Conservation (phyloP, 2,797 vertebrate species). For the Eulemur rubriventer region DNA sequence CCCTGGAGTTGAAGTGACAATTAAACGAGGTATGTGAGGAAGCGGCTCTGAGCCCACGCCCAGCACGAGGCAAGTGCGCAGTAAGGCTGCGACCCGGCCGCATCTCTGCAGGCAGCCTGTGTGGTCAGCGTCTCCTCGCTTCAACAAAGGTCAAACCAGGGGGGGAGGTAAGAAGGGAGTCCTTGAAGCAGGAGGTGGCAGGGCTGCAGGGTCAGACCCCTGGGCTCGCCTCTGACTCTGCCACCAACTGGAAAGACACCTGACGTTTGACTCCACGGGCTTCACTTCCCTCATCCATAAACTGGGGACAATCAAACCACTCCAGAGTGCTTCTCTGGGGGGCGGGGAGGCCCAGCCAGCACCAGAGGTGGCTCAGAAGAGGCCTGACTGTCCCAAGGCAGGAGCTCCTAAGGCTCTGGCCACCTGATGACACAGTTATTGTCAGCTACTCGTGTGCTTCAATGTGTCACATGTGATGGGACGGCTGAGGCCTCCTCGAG, state of each 20-base stretch:
- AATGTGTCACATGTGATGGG: accelerated
- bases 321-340: not conserved
- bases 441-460: not conserved
- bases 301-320: not conserved
- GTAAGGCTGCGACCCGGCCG: not conserved
- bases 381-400: not conserved
- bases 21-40: accelerated
- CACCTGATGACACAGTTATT: not conserved
- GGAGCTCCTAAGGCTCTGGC: not conserved
- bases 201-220: not conserved
- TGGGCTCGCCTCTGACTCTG: not conserved
- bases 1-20: not conserved
- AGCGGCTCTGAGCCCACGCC: not conserved
- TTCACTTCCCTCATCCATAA: not conserved
- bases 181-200: not conserved
- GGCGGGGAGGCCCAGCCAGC: not conserved
- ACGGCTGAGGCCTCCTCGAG: not conserved
- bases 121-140: accelerated
- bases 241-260: not conserved
- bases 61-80: not conserved
- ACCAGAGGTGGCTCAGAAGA: not conserved
- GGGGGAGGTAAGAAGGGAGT: too few relatives aligned
- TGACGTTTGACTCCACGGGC: accelerated
- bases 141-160: too few relatives aligned
- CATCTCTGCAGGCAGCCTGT: not conserved